These are phyloP conservation scores for Sceloporus tristichus DNA, from an alignment of 2,113 vertebrate genomes.

Conservation along the genomic window DNA sequence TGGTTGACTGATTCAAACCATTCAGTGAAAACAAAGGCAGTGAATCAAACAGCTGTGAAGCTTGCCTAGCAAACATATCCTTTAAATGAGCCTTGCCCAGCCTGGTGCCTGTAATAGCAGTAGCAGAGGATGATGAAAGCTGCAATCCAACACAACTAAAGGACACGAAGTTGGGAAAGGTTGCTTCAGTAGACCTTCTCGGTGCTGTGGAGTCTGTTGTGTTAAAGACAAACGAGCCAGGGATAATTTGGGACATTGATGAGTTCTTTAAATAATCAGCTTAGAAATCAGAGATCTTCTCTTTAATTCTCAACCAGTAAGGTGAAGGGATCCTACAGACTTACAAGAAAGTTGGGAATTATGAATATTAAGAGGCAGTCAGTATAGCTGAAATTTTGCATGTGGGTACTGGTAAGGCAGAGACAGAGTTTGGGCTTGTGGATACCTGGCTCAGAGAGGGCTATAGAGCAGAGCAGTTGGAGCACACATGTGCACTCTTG, in stretches of 20 bases:
- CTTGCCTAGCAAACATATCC: background rate
- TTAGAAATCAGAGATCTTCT: background rate
- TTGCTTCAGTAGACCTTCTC: background rate
- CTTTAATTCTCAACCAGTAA: background rate
- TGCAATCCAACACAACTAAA: background rate
- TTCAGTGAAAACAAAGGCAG: background rate
- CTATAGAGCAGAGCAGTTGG: background rate
- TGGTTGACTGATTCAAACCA: no score
- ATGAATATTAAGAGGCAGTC: background rate
- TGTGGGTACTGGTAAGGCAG: background rate
- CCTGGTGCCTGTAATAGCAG: background rate
- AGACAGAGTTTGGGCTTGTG: background rate
- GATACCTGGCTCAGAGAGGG: background rate
- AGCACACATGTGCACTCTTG: background rate
- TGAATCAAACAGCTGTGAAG: background rate
- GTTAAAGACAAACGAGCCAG: background rate
- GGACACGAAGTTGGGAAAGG: background rate
- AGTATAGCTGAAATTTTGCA: background rate
- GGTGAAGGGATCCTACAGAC: background rate
- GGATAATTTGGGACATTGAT: background rate
- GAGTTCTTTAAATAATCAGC: background rate
- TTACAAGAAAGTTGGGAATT: background rate
- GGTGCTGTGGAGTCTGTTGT: background rate
- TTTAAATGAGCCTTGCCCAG: background rate
- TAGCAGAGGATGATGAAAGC: background rate